These are phyloP conservation scores for Drosophila demipolita DNA, from an alignment of 2,888 invertebrate genomes.

Conservation along the genomic window DNA sequence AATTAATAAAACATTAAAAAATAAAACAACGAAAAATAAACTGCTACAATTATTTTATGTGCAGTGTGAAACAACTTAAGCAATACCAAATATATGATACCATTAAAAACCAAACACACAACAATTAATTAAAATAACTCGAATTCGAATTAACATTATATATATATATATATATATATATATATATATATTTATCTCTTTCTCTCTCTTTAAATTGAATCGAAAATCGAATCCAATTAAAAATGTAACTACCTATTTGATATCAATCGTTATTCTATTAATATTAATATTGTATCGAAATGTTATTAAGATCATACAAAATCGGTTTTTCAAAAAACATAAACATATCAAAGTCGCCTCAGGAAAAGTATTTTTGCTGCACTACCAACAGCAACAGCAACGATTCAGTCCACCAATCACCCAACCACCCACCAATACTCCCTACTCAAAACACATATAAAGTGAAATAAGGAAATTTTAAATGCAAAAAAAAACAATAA, in stretches of 20 bases:
- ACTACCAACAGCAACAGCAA: too few species aligned
- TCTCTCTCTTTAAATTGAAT: constrained; percentile 6
- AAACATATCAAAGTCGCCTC: constrained; percentile 59
- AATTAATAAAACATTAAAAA: constrained; percentile 31
- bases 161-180: too few species aligned
- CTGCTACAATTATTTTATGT: constrained; percentile 46
- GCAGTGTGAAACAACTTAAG: constrained; percentile 33
- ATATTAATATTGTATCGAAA: constrained; percentile 17
- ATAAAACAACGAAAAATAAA: too few species aligned
- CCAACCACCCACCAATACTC: neutral
- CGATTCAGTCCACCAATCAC: constrained; percentile 3
- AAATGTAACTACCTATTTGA: constrained; percentile 5
- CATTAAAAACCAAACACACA: constrained; percentile 10
- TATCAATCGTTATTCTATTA: constrained; percentile 17
- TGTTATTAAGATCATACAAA: constrained; percentile 25
- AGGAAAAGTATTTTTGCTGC: constrained; percentile 26
- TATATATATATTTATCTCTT: neutral
- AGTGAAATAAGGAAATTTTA: neutral
- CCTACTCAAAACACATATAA: neutral
- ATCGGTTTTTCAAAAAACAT: constrained; percentile 43
- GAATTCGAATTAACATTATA: too few species aligned
- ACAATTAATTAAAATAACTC: constrained; percentile 11
- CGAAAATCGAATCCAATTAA: constrained; percentile 14
- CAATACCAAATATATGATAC: constrained; percentile 22
- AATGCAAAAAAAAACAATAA: neutral